These are phyloP conservation scores for Drosophila recens DNA, from an alignment of 2,888 invertebrate genomes.

Conservation along the genomic window DNA sequence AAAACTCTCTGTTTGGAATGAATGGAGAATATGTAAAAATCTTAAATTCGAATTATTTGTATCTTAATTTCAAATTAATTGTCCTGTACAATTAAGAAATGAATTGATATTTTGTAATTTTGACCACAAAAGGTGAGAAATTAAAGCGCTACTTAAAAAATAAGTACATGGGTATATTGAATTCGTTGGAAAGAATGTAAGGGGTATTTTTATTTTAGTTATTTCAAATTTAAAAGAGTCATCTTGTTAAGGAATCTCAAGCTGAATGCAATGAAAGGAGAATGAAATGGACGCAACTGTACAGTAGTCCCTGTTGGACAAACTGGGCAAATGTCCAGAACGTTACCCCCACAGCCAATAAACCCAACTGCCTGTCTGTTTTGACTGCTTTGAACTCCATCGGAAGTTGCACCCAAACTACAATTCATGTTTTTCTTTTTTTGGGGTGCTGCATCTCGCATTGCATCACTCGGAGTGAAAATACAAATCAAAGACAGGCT, in stretches of 20 bases:
- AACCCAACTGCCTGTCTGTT: conserved; percentile 20
- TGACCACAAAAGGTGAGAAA: too few species aligned
- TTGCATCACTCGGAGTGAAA: conserved; percentile 30
- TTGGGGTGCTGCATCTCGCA: conserved; percentile 30
- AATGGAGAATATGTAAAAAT: too few species aligned
- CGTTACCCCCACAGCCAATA: conserved; percentile 8
- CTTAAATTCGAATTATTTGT: too few species aligned
- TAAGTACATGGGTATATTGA: too few species aligned
- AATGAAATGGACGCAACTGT: not conserved
- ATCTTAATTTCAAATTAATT: too few species aligned
- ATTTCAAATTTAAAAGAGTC: not conserved
- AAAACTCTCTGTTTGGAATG: too few species aligned
- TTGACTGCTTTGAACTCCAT: conserved; percentile 27
- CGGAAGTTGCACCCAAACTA: conserved; percentile 15
- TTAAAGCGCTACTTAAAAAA: too few species aligned
- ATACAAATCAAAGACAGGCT: conserved; percentile 67
- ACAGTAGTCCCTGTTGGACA: not conserved
- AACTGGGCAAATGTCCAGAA: not conserved
- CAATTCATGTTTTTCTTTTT: conserved; percentile 6
- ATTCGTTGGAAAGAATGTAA: too few species aligned
- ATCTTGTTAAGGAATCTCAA: not conserved
- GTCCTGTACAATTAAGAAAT: too few species aligned
- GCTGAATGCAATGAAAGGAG: not conserved
- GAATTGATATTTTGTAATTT: too few species aligned
- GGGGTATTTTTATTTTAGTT: too few species aligned